Evolutionary conservation across 2,888 invertebrate genomes (phyloP), one percentile per base, ranked within the genome.

Genomic region (Caprella mutica): DNA sequence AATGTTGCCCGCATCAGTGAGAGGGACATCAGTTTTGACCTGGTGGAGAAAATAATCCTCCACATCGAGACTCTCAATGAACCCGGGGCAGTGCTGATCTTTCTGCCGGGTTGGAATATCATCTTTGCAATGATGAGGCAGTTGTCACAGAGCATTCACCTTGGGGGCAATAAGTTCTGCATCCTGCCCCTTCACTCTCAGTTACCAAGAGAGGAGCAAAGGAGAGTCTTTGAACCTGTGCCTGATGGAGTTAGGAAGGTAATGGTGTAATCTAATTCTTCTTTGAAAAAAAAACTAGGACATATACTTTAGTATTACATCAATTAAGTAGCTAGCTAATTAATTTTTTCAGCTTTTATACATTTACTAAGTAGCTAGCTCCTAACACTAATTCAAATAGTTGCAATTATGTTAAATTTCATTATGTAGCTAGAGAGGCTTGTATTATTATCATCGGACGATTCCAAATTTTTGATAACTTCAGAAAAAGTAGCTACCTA

Each of bases 101-200:
- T 97, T 72, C 76, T 97, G 0, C 94, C 97, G 0, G 97, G 97
- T 0, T 97, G 97, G 97, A 94, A 92, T 75, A 76, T 93, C 14
- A 98, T 98, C 68, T 92, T 92, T 73, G 85, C 88, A 0, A 76
- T 96, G 52, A 84, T 91, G 83, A 86, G 86, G 70, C 84, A 84
- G 69, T 76, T 97, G 30, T 83, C 86, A 68, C 80, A 80, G 57
- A 84, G 86, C 70, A 79, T 80, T 1, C 70, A 77, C 23, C 89
- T 89, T 71, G 84, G 82, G 35, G 74, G 78, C 3, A 71, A 76
- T 0, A 74, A 78, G 27, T 96, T 84, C 70, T 73, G 81, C 2
- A 82, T 97, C 54, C 76, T 98, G 63, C 97, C 97, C 0, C 78
- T 98, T n/a, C 98, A 98, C 73, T 96, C 96, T 2, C 96, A 96